Percentiles rank a stretch among this genome's conserved stretches.
Conservation (phyloP, 2,888 invertebrate genomes). For the Atethmia centrago region DNA sequence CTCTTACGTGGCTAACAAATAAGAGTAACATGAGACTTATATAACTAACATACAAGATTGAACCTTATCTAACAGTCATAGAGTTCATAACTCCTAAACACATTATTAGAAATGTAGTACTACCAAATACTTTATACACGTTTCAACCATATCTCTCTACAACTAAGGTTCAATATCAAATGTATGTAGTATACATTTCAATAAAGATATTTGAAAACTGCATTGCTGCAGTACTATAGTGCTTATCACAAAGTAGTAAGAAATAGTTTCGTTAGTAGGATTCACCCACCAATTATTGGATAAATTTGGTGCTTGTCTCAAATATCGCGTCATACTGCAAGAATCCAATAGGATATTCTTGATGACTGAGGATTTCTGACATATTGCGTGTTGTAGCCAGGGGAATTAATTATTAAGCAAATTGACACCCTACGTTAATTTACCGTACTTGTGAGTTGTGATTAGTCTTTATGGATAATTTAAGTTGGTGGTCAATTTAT, state of each 20-base stretch:
- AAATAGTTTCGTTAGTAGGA: background rate
- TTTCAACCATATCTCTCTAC: background rate
- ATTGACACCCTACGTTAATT: too few relatives aligned
- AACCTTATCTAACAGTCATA: constrained; percentile 18
- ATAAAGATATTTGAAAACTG: constrained; percentile 10
- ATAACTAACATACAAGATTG: constrained; percentile 28
- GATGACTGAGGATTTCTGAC: background rate
- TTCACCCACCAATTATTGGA: background rate
- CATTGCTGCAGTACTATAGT: background rate
- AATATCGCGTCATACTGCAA: too few relatives aligned
- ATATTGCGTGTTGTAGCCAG: too few relatives aligned
- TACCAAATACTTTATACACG: background rate
- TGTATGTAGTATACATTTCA: background rate
- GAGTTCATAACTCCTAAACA: constrained; percentile 12
- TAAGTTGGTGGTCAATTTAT: too few relatives aligned
- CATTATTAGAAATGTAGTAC: background rate
- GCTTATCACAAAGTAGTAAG: constrained; percentile 24
- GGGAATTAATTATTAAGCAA: too few relatives aligned
- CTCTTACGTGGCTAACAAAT: constrained; percentile 6
- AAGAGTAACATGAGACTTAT: background rate
- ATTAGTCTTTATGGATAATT: too few relatives aligned
- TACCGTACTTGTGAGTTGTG: too few relatives aligned
- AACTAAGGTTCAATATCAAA: constrained; percentile 37
- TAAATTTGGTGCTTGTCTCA: background rate
- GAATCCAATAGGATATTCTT: background rate